Evolutionary conservation across 2,888 invertebrate genomes (phyloP), one percentile per base, ranked within the genome.

Genomic region (Argynnis bischoffii): DNA sequence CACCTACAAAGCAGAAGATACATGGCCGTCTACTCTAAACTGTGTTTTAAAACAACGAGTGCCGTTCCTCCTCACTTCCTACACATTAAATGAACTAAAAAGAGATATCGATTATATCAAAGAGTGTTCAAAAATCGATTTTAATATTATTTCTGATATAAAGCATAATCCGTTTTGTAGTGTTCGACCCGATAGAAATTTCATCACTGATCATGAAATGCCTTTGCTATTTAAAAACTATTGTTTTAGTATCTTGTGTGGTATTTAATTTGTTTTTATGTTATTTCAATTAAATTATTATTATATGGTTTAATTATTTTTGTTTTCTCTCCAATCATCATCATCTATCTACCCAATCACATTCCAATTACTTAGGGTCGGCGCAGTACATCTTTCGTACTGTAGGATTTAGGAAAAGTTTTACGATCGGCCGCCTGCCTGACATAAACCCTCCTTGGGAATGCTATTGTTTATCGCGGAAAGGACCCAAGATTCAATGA

Each of bases 211-310:
- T 76, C 94, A 96, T 70, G 93, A 94, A 56, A 94, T 93, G 57
- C 96, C 96, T 0, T 84, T 96, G 67, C 93, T 96, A 78, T 96
- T 95, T 78, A 96, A 96, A 80, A 96, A 96, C 86, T 94, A 94
- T 82, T 95, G 93, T 83, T 90, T 93, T 73, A 88, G 93, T 77
- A 87, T 95, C 69, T 82, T 95, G 55, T 82, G 85, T 81, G 90
- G 88, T 69, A 76, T 66, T 56, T 72, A 60, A 53, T 54, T 64
- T 53, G 41, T 59, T 41, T 50, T 18, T n/a, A 14, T 47, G 60
- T 61, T 51, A 51, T 59, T 59, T 59, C n/a, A 48, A 59, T 16
- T 59, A 59, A 59, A 16, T 55, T 55, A 16, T 46, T 57, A 57
- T 57, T 31, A 35, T n/a, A 8, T 55, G 15, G n/a, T 6, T n/a